A percentile compares a stretch with the other conserved stretches of the same genome.
Conservation (phyloP, 2,797 vertebrate genomes). For the Rhynchonycteris naso region DNA sequence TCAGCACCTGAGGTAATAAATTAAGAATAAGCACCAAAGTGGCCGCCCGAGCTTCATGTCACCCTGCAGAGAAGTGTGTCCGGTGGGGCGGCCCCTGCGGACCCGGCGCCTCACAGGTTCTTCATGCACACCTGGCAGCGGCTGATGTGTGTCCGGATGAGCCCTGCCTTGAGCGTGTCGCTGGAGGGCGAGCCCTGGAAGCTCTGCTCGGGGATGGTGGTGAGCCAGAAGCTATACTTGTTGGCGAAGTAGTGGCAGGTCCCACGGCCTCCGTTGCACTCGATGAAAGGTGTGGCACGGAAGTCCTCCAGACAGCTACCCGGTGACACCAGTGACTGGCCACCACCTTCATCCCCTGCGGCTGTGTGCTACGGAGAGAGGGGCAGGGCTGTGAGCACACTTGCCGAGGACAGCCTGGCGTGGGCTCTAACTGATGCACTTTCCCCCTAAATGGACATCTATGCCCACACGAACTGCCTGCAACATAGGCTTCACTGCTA, state of each 20-base stretch:
- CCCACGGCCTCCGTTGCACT: slow-evolving; percentile 96
- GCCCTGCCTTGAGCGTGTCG: slow-evolving; percentile 96
- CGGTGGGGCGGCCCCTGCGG: neutral
- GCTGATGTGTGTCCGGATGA: slow-evolving; percentile 96
- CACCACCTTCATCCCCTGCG: slow-evolving; percentile 96
- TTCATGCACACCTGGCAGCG: slow-evolving; percentile 99
- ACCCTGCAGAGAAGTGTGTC: neutral
- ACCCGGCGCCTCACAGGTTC: slow-evolving; percentile 90
- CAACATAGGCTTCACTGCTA: neutral
- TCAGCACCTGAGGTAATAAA: slow-evolving; percentile 94
- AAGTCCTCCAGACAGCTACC: slow-evolving; percentile 99
- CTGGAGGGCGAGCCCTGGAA: slow-evolving; percentile 91
- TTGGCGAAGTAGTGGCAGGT: slow-evolving; percentile 98
- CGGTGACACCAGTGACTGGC: slow-evolving; percentile 97
- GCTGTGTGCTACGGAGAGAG: slow-evolving; percentile 91
- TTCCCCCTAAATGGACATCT: neutral
- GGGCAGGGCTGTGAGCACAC: neutral
- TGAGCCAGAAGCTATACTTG: slow-evolving; percentile 99
- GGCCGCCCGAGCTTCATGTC: slow-evolving; percentile 58
- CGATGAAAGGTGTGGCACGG: slow-evolving; percentile 96
- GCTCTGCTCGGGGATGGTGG: slow-evolving; percentile 88
- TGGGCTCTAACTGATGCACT: neutral
- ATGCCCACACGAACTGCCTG: neutral
- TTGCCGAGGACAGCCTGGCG: fast-evolving
- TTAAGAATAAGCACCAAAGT: slow-evolving; percentile 93